Base-by-base conservation (phyloP, 2,888 invertebrate species). In the Acleris literana region DNA sequence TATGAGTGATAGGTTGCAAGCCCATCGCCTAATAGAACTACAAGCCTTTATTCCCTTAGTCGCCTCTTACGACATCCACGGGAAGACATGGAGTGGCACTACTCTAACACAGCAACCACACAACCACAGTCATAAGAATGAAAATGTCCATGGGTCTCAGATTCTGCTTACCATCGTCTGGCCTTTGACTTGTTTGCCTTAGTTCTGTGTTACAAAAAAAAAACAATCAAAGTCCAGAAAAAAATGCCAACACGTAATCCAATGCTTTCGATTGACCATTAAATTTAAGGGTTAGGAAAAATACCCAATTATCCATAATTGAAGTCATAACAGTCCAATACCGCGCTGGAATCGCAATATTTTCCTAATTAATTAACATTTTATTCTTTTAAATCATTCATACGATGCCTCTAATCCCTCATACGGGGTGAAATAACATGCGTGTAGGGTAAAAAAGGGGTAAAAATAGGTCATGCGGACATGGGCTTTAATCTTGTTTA, bases 391-490 rank as follows among this genome's bases (percentile, higher is more conserved):
- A 85, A 89, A 86, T 83, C 88, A 80, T 81, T 86, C 83, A 80
- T 74, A 78, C 75, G 76, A 71, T 70, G 70, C 75, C 53, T 66
- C 66, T 66, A 66, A 68, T 74, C 74, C 75, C 76, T 74, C 67
- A 56, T 74, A 69, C 70, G 75, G 82, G 78, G 79, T 80, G 76
- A 76, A 81, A 81, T 79, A 80, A 78, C 79, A 82, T 76, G 79
- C 77, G 74, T 72, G 72, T 76, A 77, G 88, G 89, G 87, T 83
- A 82, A 78, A 91, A 90, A 83, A 76, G 77, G 88, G 90, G 88
- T 83, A 81, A 76, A 91, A 92, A 83, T 90, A 87, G 91, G 91
- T 90, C 90, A 90, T 85, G 87, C 85, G 84, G 73, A 82, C 76
- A 79, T 76, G 61, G 66, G 78, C 82, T 84, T 80, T 89, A 90